These are phyloP conservation scores for Bufo gargarizans DNA, from an alignment of 2,113 vertebrate species.

Conservation along the genomic window DNA sequence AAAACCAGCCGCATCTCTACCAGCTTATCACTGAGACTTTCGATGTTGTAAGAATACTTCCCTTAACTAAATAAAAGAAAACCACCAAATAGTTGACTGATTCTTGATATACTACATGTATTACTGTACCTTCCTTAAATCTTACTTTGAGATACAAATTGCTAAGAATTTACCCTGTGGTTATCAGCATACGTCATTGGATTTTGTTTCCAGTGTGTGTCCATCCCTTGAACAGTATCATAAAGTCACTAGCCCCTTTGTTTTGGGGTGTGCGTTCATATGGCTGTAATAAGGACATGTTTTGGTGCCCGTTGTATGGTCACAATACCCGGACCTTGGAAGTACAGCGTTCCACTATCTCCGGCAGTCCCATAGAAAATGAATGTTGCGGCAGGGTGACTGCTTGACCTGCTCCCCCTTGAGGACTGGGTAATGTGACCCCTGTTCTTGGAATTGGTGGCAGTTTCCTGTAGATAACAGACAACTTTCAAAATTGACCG, in stretches of 20 bases:
- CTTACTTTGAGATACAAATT: neutral
- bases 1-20: neutral
- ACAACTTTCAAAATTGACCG: too few species aligned
- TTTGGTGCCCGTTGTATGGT: neutral
- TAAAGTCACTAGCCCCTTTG: neutral
- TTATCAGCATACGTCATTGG: too few species aligned
- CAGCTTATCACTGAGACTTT: neutral
- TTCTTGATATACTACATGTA: neutral
- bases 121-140: neutral
- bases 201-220: neutral
- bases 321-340: neutral
- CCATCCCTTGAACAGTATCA: neutral
- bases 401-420: too few species aligned
- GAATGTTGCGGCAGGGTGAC: too few species aligned
- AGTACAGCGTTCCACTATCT: too few species aligned
- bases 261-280: neutral
- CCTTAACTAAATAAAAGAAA: neutral
- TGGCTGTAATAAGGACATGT: neutral
- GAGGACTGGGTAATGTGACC: too few species aligned
- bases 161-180: neutral
- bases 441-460: too few species aligned
- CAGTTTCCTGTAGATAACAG: too few species aligned
- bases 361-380: too few species aligned
- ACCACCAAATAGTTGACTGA: neutral
- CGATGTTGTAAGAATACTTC: neutral